phyloP scores from a whole-genome alignment of 2,113 vertebrate species.

The Ceyx cyanopectus region DNA sequence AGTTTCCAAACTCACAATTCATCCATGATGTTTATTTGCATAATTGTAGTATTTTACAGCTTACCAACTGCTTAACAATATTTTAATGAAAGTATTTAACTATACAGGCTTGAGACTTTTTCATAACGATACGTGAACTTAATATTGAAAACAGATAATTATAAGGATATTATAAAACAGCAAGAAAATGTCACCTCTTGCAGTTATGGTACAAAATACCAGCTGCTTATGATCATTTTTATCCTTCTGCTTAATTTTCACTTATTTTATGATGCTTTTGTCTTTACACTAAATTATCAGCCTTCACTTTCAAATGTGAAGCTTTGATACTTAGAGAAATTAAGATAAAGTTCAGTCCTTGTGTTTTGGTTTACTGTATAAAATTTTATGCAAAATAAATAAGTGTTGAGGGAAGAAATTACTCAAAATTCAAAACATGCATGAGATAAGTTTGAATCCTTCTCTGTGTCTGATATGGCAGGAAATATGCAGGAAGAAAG shows the following conservation, averaged over 20 bases:
- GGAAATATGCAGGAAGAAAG: no score
- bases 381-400: constrained; percentile 64
- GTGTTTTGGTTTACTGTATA: constrained; percentile 67
- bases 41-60: neutral
- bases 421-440: constrained; percentile 47
- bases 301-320: constrained; percentile 29
- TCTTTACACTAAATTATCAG: constrained; percentile 57
- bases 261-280: constrained; percentile 63
- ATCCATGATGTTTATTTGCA: neutral
- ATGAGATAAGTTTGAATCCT: constrained; percentile 16
- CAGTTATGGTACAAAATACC: constrained; percentile 43
- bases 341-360: constrained; percentile 64
- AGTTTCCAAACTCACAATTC: neutral
- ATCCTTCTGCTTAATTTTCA: constrained; percentile 63
- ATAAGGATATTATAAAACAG: constrained; percentile 56
- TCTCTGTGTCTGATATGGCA: constrained; percentile 27
- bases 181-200: constrained; percentile 48
- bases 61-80: constrained; percentile 22
- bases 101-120: constrained; percentile 44
- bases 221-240: constrained; percentile 48
- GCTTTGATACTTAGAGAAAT: constrained; percentile 63
- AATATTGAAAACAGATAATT: constrained; percentile 40
- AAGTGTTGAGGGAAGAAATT: constrained; percentile 66
- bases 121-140: constrained; percentile 39
- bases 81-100: constrained; percentile 57